Evolutionary conservation across 2,888 invertebrate genomes (phyloP), one percentile per base, ranked within the genome.

Genomic region (Ptilodon capucinus): DNA sequence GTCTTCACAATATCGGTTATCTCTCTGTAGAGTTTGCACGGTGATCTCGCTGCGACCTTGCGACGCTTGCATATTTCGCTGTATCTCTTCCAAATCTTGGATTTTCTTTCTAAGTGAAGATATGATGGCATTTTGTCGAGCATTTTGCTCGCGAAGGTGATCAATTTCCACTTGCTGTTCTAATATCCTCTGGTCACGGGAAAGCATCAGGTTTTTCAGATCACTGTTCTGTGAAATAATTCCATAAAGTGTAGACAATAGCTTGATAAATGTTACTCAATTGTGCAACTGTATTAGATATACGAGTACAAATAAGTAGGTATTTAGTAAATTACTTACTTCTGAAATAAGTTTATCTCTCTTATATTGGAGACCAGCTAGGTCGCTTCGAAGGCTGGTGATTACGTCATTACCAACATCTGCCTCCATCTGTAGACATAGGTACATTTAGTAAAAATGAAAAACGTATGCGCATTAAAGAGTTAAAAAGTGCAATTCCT

Each of bases 281-380:
- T n/a, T n/a, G n/a, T n/a, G n/a, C n/a, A n/a, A n/a, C n/a, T n/a
- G n/a, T n/a, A n/a, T n/a, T n/a, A n/a, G n/a, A n/a, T n/a, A n/a
- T n/a, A n/a, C n/a, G n/a, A n/a, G n/a, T n/a, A n/a, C n/a, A 30
- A 13, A 13, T 13, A 13, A 30, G 25, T 46, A 32, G 43, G 36
- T 35, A 44, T 14, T 32, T 14, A 7, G 14, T 25, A 44, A 21
- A 42, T n/a, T 21, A 34, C 78, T 92, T 81, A 96, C 94, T 92
- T 97, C 97, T 42, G 93, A 92, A 54, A 94, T 89, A 17, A 97
- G 91, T 51, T 96, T 94, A 76, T 97, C 97, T 53, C 95, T 92
- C 84, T 97, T 97, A 79, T 96, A 97, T 72, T 96, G 96, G 40
- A 96, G 87, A 2, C 94, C 97, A 14, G 97, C 97, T 62, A 97